Conservation (phyloP, 2,888 invertebrate species). For the Malthinus seriepunctatus region DNA sequence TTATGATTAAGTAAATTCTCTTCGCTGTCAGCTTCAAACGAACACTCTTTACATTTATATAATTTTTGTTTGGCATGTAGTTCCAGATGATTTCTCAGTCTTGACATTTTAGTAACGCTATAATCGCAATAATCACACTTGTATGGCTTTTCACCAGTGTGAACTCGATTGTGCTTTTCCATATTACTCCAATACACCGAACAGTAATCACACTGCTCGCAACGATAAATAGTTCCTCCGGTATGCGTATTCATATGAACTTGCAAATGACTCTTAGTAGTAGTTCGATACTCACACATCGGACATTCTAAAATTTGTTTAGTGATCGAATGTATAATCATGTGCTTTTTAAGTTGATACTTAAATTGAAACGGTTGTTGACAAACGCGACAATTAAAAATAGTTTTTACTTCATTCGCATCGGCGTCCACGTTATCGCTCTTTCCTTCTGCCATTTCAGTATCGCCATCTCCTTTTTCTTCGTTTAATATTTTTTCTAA, state of each 20-base stretch:
- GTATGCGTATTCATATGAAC: slow-evolving; percentile 16
- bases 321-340: slow-evolving; percentile 2
- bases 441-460: background rate
- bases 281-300: slow-evolving; percentile 10
- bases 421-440: background rate
- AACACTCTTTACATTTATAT: slow-evolving; percentile 5
- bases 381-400: slow-evolving; percentile 8
- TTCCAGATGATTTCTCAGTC: background rate
- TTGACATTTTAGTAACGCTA: background rate
- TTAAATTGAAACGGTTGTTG: slow-evolving; percentile 3
- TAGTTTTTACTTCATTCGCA: background rate
- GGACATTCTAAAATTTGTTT: slow-evolving; percentile 5
- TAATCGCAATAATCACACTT: slow-evolving; percentile 12
- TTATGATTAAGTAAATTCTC: background rate
- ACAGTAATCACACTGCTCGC: slow-evolving; percentile 11
- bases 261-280: slow-evolving; percentile 4
- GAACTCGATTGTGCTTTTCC: slow-evolving; percentile 7
- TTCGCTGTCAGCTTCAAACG: background rate
- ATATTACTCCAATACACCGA: slow-evolving; percentile 12
- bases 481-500: slow-evolving; percentile 8
- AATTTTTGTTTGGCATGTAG: background rate
- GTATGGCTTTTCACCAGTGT: slow-evolving; percentile 4
- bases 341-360: slow-evolving; percentile 8
- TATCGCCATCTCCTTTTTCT: background rate
- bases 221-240: slow-evolving; percentile 8